Evolutionary conservation across 2,113 vertebrate species (phyloP).

Genomic region (Phocoena phocoena): DNA sequence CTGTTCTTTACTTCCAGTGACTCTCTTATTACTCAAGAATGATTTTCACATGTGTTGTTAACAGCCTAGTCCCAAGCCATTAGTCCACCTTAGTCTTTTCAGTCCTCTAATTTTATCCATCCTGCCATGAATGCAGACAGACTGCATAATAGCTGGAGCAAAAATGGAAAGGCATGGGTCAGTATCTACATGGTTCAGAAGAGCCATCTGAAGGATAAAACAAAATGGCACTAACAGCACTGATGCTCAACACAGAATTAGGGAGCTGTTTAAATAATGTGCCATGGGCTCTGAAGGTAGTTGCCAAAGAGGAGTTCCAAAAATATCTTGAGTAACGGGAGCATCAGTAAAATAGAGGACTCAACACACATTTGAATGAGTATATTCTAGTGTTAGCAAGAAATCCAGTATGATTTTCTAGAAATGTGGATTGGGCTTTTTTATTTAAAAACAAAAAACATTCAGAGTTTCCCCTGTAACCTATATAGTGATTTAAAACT

Average conservation of each 20-base stretch:
- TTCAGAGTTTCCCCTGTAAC: not conserved
- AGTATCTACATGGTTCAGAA: not conserved
- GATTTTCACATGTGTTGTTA: not conserved
- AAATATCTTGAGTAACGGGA: not conserved
- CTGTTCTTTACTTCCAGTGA: not conserved
- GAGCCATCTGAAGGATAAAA: not conserved
- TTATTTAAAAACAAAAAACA: not conserved
- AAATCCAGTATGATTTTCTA: not conserved
- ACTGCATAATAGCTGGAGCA: not conserved
- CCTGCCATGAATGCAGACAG: not conserved
- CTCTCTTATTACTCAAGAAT: not conserved
- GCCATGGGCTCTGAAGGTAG: not conserved
- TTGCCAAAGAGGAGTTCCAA: not conserved
- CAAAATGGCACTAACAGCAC: not conserved
- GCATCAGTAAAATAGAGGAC: not conserved
- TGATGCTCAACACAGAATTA: not conserved
- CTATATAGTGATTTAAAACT: not conserved
- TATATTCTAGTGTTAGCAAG: not conserved
- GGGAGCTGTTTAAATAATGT: not conserved
- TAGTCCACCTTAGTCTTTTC: not conserved
- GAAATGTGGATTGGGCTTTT: not conserved
- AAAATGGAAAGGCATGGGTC: not conserved
- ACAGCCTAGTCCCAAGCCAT: not conserved
- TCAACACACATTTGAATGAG: not conserved
- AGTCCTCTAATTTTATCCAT: not conserved